These are phyloP conservation scores for Lepus americanus DNA, from an alignment of 2,113 vertebrate species.

Conservation along the genomic window DNA sequence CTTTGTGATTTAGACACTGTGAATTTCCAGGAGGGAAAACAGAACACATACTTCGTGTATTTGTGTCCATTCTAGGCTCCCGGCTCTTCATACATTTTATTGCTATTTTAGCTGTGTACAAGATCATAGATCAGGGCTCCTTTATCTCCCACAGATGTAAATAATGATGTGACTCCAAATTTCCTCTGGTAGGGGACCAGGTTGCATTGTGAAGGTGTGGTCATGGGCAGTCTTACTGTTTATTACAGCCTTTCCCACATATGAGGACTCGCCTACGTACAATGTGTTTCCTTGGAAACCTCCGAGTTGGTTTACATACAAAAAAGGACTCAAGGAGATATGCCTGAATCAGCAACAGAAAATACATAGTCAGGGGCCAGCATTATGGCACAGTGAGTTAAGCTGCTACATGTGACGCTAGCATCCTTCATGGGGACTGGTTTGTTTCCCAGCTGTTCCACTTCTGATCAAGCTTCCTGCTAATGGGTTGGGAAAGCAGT, in stretches of 20 bases:
- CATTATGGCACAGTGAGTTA: too few relatives aligned
- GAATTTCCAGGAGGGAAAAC: neutral
- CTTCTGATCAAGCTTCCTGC: too few relatives aligned
- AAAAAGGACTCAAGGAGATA: neutral
- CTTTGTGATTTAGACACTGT: neutral
- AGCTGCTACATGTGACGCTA: too few relatives aligned
- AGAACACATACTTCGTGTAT: neutral
- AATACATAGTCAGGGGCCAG: neutral
- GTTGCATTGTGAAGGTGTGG: rapidly evolving
- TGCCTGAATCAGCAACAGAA: neutral
- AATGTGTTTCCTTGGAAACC: neutral
- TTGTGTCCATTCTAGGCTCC: neutral
- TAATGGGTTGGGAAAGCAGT: too few relatives aligned
- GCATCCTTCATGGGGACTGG: too few relatives aligned
- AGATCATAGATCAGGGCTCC: neutral
- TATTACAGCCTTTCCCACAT: rapidly evolving
- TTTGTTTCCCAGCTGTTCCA: too few relatives aligned
- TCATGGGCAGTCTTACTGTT: neutral
- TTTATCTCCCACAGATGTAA: neutral
- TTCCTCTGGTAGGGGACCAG: neutral
- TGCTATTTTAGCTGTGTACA: neutral
- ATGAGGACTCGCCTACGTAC: neutral
- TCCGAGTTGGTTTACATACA: neutral
- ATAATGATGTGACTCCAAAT: neutral
- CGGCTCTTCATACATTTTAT: neutral